phyloP scores from a whole-genome alignment of 2,113 vertebrate genomes.

The Hydrochoerus hydrochaeris region DNA sequence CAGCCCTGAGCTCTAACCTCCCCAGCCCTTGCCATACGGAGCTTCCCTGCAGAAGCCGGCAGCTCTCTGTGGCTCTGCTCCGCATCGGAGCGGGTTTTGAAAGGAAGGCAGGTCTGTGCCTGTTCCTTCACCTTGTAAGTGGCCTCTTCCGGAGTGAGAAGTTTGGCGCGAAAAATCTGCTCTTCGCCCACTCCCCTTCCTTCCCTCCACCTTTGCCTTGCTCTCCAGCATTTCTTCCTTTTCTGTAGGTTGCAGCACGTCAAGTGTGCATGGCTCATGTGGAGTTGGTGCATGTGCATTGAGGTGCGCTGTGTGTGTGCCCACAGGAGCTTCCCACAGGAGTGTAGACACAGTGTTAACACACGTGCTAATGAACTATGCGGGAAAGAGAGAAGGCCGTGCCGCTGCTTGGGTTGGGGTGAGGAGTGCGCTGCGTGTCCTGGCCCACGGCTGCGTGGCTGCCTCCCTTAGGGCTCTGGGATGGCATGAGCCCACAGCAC shows the following conservation, averaged over 20 bases:
- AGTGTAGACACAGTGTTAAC: not conserved
- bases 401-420: too few species aligned
- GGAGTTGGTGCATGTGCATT: not conserved
- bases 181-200: not conserved
- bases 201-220: not conserved
- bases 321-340: not conserved
- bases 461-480: not conserved
- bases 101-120: not conserved
- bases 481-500: not conserved
- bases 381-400: too few species aligned
- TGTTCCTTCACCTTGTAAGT: not conserved
- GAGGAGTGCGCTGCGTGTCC: not conserved
- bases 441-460: too few species aligned
- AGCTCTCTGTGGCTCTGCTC: not conserved
- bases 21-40: not conserved
- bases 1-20: not conserved
- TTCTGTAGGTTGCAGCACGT: too few species aligned
- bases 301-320: not conserved
- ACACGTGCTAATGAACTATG: not conserved
- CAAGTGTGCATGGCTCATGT: not conserved
- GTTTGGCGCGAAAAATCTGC: not conserved
- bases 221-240: not conserved
- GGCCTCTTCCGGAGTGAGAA: not conserved
- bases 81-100: not conserved
- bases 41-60: not conserved